Base-by-base conservation (phyloP, 2,888 invertebrate genomes). In the Cheilosia urbana region DNA sequence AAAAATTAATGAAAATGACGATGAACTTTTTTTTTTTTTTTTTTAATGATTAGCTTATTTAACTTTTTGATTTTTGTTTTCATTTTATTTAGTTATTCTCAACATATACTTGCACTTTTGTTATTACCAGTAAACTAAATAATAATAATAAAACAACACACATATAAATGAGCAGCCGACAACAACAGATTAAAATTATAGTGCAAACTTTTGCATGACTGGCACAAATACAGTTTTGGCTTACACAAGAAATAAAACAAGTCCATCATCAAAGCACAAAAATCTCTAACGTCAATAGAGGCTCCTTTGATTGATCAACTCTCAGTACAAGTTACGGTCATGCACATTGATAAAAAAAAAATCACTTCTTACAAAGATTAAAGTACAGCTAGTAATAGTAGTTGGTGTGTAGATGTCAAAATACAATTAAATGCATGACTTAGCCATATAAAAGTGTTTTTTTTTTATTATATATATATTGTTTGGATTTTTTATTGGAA, bases 91-190 rank as follows among this genome's bases (percentile, higher is more conserved):
- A 77, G 13, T 72, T 69, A 63, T 7, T 63, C 19, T 60, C 62
- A 77, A 69, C 60, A 62, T 55, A 45, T 53, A 77, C 60, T 77
- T 34, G 76, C 68, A 69, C 47, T 55, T 73, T 63, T 69, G 30
- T 34, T 69, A 71, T 53, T 84, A 84, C 51, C 58, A 75, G 75
- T 80, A 60, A 71, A 84, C 34, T 75, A 79, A 63, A 42, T 66
- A 84, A 71, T 47, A 80, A 13, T 37, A 78, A 79, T 75, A 84
- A 84, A 80, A 80, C 65, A 80, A 84, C 80, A 84, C 71, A 84
- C 57, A 78, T 53, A 42, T 51, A 84, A 84, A 69, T 75, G 34
- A 84, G 75, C 75, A 84, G 80, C 84, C 71, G 80, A 80, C 69
- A 84, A 75, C 73, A 63, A 80, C 55, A 84, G 66, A 80, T 58